These are phyloP conservation scores for Enteromius thamalakanensis DNA, from an alignment of 2,797 vertebrate species.

Conservation along the genomic window DNA sequence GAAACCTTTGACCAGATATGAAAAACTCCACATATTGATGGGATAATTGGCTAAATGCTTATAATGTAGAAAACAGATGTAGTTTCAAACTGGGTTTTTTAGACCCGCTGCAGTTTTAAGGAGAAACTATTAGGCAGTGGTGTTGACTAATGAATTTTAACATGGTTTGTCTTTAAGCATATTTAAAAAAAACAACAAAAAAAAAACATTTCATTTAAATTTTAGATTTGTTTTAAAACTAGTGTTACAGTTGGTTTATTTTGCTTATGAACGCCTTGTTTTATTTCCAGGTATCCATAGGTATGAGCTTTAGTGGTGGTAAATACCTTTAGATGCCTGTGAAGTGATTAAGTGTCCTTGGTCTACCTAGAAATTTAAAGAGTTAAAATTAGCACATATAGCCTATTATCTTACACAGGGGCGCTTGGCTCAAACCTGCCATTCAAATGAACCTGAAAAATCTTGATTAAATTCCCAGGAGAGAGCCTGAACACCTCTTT, in stretches of 20 bases:
- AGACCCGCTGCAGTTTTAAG: not conserved
- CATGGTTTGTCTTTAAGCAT: not conserved
- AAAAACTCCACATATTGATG: too few species aligned
- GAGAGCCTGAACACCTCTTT: not conserved
- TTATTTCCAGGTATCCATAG: not conserved
- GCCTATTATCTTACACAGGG: not conserved
- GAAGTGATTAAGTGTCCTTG: not conserved
- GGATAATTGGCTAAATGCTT: too few species aligned
- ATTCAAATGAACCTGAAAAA: conserved; percentile 5
- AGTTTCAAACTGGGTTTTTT: not conserved
- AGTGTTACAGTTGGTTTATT: not conserved
- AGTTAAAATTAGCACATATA: not conserved
- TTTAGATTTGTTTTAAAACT: not conserved
- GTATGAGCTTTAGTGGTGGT: not conserved
- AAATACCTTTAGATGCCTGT: not conserved
- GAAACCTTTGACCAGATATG: too few species aligned
- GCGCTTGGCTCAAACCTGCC: not conserved
- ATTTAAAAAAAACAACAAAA: not conserved
- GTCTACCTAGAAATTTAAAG: not conserved
- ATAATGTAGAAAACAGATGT: too few species aligned
- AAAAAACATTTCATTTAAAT: not conserved
- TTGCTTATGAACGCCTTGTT: not conserved
- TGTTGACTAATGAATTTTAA: not conserved
- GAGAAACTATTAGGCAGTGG: not conserved
- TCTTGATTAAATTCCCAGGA: not conserved